Evolutionary conservation across 2,113 vertebrate species (phyloP), one percentile per base, ranked within the genome.

Genomic region (Vulpes ferrilata): DNA sequence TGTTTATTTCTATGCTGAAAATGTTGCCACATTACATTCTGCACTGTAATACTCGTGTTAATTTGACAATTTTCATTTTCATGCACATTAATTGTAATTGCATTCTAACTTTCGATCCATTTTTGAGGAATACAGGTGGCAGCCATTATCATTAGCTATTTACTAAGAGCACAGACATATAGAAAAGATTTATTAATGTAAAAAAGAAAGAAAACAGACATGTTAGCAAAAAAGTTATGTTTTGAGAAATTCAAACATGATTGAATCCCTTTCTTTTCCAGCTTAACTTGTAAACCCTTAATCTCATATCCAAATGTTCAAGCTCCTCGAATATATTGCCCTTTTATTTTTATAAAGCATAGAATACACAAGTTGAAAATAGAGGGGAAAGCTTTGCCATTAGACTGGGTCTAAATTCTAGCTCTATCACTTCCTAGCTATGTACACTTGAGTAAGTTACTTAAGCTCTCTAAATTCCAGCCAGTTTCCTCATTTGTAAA

Each of bases 131-230:
- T 74, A 82, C 74, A 20, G 81, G 91, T 57, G 93, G 94, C 95
- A 96, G 92, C 51, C 85, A 94, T 98, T 94, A 93, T 91, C 81
- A 91, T 86, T 95, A 97, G 20, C 35, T 95, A 38, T 93, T 94
- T 95, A 84, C 38, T 79, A 96, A 85, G 60, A 89, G 51, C 43
- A 92, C 79, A 94, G 25, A 76, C 81, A 95, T 95, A 83, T 84
- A 92, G 25, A 67, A 89, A 89, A 86, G n/a, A 74, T 83, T 92
- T 76, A 89, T 96, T 96, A 76, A 80, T 89, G 89, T 87, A 69
- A 88, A 96, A 92, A 95, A 87, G 10, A 80, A 67, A 86, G 35
- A 85, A 94, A 96, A 92, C 3, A 88, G 25, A 69, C 27, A 86
- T 73, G n/a, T 71, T 74, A 96, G 25, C 32, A 85, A 97, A 25